Evolutionary conservation across 2,888 invertebrate genomes (phyloP).

Genomic region (Dryadula phaetusa): DNA sequence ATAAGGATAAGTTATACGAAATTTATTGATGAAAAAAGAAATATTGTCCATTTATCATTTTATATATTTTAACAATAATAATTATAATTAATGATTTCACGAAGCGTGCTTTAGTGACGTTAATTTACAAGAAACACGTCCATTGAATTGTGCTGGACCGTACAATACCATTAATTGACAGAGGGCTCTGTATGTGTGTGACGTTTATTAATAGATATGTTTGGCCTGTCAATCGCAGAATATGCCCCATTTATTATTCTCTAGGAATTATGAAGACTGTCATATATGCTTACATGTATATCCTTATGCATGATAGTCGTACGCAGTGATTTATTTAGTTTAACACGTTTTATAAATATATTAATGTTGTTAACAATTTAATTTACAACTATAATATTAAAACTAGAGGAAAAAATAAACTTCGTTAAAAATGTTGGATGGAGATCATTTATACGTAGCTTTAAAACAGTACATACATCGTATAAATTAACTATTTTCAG

Average conservation of each 20-base stretch:
- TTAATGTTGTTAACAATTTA: no score
- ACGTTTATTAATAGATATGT: conserved; percentile 64
- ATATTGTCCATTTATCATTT: background rate
- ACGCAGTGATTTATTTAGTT: background rate
- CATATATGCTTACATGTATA: background rate
- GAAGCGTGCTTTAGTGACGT: conserved; percentile 15
- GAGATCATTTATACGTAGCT: no score
- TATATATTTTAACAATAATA: conserved; percentile 2
- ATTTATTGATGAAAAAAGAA: no score
- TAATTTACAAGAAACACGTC: conserved; percentile 40
- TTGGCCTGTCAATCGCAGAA: conserved; percentile 48
- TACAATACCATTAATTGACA: conserved; percentile 67
- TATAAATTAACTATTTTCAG: no score
- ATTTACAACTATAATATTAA: no score
- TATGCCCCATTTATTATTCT: conserved; percentile 50
- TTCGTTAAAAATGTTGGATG: no score
- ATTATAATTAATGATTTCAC: conserved; percentile 2
- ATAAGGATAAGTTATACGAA: no score
- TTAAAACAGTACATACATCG: no score
- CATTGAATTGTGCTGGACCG: conserved; percentile 51
- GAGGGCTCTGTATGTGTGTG: conserved; percentile 57
- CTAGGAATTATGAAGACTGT: conserved; percentile 49
- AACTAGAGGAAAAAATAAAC: no score
- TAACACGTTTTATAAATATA: no score
- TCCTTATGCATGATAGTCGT: conserved; percentile 1